Evolutionary conservation across 2,888 invertebrate species (phyloP).

Genomic region (Drosophila ustulata): DNA sequence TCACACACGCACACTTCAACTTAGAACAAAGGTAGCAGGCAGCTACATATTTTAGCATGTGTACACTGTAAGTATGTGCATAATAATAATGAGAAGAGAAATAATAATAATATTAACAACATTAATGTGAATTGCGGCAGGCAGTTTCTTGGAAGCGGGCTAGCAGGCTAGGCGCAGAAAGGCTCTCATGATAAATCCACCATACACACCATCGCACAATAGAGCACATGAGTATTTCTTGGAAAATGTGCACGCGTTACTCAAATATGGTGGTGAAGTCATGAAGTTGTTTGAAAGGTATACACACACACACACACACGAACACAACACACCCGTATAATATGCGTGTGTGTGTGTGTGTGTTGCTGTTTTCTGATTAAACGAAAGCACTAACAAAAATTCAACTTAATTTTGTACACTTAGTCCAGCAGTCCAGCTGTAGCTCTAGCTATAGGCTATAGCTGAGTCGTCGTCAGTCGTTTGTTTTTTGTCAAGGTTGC

Average conservation of each 20-base stretch:
- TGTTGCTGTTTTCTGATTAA: conserved; percentile 71
- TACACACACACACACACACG: conserved; percentile 33
- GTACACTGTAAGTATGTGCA: conserved; percentile 10
- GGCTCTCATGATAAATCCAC: conserved; percentile 68
- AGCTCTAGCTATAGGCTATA: neutral
- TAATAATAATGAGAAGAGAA: conserved; percentile 3
- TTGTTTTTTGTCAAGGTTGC: conserved; percentile 48
- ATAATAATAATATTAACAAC: conserved; percentile 59
- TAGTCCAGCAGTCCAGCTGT: conserved; percentile 31
- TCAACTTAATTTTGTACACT: conserved; percentile 65
- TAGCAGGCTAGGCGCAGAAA: conserved; percentile 39
- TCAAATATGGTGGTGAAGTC: conserved; percentile 65
- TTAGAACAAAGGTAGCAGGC: conserved; percentile 5
- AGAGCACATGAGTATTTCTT: conserved; percentile 53
- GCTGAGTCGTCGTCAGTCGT: neutral
- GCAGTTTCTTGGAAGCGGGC: conserved; percentile 60
- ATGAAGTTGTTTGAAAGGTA: conserved; percentile 64
- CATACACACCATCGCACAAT: conserved; percentile 11
- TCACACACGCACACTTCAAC: neutral
- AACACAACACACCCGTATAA: conserved; percentile 19
- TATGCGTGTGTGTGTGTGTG: conserved; percentile 1
- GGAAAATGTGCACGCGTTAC: conserved; percentile 76
- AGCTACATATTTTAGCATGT: neutral
- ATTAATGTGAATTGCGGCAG: conserved; percentile 61
- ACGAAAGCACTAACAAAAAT: conserved; percentile 73